Conservation (phyloP, 92 coral and sea anemone genomes). For the Phymanthus crucifer region DNA sequence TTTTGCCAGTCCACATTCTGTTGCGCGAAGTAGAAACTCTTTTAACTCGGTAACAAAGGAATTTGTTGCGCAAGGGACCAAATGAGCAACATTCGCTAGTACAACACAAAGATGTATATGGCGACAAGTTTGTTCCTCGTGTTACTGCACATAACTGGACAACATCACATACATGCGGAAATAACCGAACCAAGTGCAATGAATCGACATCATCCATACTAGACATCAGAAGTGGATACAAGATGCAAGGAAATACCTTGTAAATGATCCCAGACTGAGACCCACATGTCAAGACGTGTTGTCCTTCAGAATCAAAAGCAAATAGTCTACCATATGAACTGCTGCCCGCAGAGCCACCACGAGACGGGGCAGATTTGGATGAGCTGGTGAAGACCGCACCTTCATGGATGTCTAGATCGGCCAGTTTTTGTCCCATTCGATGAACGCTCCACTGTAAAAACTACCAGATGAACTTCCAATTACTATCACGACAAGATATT, state of each 20-base stretch:
- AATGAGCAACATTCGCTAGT: too few species aligned
- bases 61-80: too few species aligned
- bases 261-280: constrained; percentile 79
- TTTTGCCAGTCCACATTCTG: too few species aligned
- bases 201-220: too few species aligned
- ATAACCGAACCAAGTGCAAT: too few species aligned
- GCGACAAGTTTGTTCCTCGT: too few species aligned
- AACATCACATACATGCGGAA: too few species aligned
- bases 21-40: too few species aligned
- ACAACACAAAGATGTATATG: too few species aligned
- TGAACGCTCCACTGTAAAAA: constrained; percentile 94
- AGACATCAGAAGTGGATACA: not conserved
- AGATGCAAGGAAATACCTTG: constrained; percentile 65
- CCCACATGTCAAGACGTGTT: constrained; percentile 87
- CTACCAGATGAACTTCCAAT: constrained; percentile 35
- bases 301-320: constrained; percentile 93
- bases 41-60: too few species aligned
- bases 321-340: constrained; percentile 83
- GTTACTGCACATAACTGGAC: too few species aligned
- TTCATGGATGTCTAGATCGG: constrained; percentile 86
- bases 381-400: constrained; percentile 76
- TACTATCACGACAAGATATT: not conserved
- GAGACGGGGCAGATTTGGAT: constrained; percentile 44
- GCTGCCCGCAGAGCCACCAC: constrained; percentile 42
- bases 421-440: constrained; percentile 85